Evolutionary conservation across 2,888 invertebrate genomes (phyloP), one percentile per base, ranked within the genome.

Genomic region (Strigamia maritima): DNA sequence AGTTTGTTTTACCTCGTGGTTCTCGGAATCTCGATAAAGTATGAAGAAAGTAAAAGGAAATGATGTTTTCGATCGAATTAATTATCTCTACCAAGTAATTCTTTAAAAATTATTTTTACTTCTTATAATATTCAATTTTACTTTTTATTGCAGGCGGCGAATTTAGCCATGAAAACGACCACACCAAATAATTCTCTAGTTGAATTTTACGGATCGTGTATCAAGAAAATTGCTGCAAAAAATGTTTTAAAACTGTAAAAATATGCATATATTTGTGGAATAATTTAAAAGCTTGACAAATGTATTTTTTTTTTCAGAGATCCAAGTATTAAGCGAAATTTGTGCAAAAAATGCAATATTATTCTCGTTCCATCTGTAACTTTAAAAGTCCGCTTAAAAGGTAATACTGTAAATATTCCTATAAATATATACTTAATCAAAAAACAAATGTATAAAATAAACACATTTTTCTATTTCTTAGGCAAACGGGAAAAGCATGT

Each of bases 231-330:
- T 35, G 76, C 76, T 6, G 38, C 35, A 14, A 76, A 38, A 76
- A 76, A 76, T 40, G 76, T 76, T 31, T 19, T 76, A 14, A 76
- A 40, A 76, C 8, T 76, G 76, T 76, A 76, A 76, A 14, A 26
- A 19, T 22, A 60, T 16, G n/a, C n/a, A n/a, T n/a, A n/a, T n/a
- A n/a, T 19, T n/a, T 75, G 2, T 31, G 6, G 1, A 35, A 10
- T 76, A 76, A 31, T 75, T 4, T 35, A 12, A 4, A 75, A 7
- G 3, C 22, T 12, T 14, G 4, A 19, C 22, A 31, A 31, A 28
- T 74, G 8, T 12, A 22, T n/a, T 24, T 19, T 74, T 26, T 24
- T 31, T 22, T 26, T 75, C n/a, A 75, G 75, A 7, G 75, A 75
- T 75, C n/a, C 75, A n/a, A 31, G 31, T 28, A 75, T 75, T 8